Percentiles rank a stretch among this genome's conserved stretches.
phyloP scores from a whole-genome alignment of 1,140 invertebrate genomes.

The Calephelis nemesis region DNA sequence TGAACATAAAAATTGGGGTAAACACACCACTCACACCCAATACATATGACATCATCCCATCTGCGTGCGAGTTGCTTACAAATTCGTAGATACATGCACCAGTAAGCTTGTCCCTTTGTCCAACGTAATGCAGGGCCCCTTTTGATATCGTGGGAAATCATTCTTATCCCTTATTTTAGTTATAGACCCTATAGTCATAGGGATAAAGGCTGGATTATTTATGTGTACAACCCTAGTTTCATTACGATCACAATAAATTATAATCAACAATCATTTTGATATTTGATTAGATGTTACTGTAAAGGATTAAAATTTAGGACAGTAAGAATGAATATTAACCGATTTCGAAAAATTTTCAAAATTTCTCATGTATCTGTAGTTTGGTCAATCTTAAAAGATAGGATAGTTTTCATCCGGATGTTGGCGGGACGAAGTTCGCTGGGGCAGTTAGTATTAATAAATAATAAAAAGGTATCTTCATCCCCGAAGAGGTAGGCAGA shows the following conservation, averaged over 20 bases:
- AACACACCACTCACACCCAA: slow-evolving; percentile 27
- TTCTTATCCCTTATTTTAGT: slow-evolving; percentile 41
- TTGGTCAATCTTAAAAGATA: too few relatives aligned
- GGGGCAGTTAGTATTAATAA: too few relatives aligned
- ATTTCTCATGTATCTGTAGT: too few relatives aligned
- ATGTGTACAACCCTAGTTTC: not conserved
- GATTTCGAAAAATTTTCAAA: too few relatives aligned
- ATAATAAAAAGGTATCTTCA: too few relatives aligned
- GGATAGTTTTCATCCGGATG: too few relatives aligned
- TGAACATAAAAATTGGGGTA: slow-evolving; percentile 23
- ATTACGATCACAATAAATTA: slow-evolving; percentile 19
- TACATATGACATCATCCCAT: slow-evolving; percentile 15
- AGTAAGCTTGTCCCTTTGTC: slow-evolving; percentile 45
- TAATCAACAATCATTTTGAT: slow-evolving; percentile 9
- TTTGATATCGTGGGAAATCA: slow-evolving; percentile 59
- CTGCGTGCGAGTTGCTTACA: slow-evolving; percentile 18
- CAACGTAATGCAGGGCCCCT: slow-evolving; percentile 47
- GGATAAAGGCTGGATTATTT: slow-evolving; percentile 28
- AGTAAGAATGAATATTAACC: too few relatives aligned
- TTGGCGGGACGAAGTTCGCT: too few relatives aligned
- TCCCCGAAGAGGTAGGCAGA: too few relatives aligned
- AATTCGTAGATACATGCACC: slow-evolving; percentile 28
- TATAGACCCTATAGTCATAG: slow-evolving; percentile 39
- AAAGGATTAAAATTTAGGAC: not conserved
- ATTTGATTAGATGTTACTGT: not conserved